A percentile compares a stretch with the other conserved stretches of the same genome.
These are phyloP conservation scores for Zaprionus taronus DNA, from an alignment of 1,140 invertebrate species.

Conservation along the genomic window DNA sequence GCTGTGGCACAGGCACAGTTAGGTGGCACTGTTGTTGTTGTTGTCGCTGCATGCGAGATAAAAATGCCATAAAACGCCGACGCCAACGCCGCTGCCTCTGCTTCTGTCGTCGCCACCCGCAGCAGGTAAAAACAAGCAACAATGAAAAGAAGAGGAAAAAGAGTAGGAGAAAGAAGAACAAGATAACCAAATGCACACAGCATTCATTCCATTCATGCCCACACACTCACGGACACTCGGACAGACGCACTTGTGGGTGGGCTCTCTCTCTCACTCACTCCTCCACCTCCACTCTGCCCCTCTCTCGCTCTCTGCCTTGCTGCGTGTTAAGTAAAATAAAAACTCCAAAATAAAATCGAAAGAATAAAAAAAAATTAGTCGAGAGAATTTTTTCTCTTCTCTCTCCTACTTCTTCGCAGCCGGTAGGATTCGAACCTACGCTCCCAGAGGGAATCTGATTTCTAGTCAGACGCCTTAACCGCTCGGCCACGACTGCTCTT, in stretches of 20 bases:
- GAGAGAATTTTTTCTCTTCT: neutral
- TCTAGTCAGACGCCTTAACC: constrained; percentile 93
- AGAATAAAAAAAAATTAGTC: constrained; percentile 10
- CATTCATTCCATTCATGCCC: constrained; percentile 54
- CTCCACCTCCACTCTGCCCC: neutral
- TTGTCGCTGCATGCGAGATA: constrained; percentile 26
- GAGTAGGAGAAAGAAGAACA: constrained; percentile 13
- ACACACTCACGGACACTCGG: constrained; percentile 27
- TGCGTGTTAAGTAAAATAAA: constrained; percentile 44
- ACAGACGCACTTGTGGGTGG: constrained; percentile 73
- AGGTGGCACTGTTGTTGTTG: constrained; percentile 27
- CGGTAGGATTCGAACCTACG: constrained; percentile 93
- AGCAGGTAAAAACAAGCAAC: constrained; percentile 68
- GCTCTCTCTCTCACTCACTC: constrained; percentile 44
- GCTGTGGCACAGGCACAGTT: constrained; percentile 47
- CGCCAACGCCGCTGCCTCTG: constrained; percentile 32
- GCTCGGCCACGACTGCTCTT: constrained; percentile 90
- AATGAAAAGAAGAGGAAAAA: constrained; percentile 21
- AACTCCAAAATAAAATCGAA: constrained; percentile 36
- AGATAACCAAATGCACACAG: constrained; percentile 63
- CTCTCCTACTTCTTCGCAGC: constrained; percentile 85
- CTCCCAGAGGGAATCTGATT: constrained; percentile 93
- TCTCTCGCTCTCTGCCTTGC: neutral
- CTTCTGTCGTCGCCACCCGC: constrained; percentile 40
- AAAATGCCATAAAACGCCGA: constrained; percentile 73